These are phyloP conservation scores for Thripadectes ignobilis DNA, from an alignment of 2,797 vertebrate species.

Conservation along the genomic window DNA sequence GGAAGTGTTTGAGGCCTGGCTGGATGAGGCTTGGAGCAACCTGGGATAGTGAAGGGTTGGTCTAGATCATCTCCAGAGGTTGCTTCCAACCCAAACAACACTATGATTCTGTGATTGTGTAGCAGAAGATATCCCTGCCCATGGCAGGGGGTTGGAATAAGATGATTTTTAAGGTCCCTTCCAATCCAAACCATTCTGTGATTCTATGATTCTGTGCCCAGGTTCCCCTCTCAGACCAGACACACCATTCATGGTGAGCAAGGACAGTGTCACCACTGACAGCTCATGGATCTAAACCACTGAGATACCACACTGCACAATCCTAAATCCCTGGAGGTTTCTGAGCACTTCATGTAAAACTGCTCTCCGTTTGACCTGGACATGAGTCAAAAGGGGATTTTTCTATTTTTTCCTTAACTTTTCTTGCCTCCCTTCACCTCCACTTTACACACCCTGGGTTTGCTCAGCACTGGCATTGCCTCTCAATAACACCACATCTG, in stretches of 20 bases:
- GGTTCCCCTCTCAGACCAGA: not conserved
- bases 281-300: not conserved
- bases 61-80: not conserved
- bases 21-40: accelerated
- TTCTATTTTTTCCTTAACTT: not conserved
- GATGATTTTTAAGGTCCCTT: not conserved
- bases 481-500: not conserved
- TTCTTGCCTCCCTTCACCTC: not conserved
- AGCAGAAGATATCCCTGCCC: not conserved
- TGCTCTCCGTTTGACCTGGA: not conserved
- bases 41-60: not conserved
- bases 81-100: not conserved
- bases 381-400: not conserved
- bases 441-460: not conserved
- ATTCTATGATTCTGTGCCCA: too few species aligned
- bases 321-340: not conserved
- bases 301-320: not conserved
- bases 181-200: not conserved
- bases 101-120: not conserved
- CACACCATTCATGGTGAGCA: not conserved
- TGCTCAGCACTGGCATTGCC: not conserved
- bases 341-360: not conserved
- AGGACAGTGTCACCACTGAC: not conserved
- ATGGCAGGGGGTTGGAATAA: not conserved
- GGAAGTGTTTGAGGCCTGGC: not conserved